Base-by-base conservation (phyloP, 2,888 invertebrate species). In the Parelbella ahira region DNA sequence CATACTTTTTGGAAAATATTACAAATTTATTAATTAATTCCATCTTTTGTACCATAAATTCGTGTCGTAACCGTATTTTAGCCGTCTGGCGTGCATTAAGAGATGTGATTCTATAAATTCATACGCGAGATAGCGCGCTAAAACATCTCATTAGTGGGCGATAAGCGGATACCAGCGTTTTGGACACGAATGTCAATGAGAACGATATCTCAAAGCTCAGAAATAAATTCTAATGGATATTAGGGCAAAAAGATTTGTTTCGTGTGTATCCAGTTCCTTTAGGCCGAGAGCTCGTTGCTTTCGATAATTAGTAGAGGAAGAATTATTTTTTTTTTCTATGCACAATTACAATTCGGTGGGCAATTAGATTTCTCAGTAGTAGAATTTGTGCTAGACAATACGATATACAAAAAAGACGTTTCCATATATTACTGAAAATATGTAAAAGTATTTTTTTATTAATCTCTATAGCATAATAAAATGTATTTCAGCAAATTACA, bases 201-300 rank as follows among this genome's bases (percentile, higher is more conserved):
- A 62, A 45, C 55, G 67, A 65, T 75, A 74, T 65, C 64, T 63
- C 50, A 58, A 68, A 69, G 68, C 68, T 67, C 62, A 54, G 64
- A 60, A 63, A 69, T 77, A 63, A 64, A 69, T 58, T 70, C 68
- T 68, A 70, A 75, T 67, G 57, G 51, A 49, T 57, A 56, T 60
- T 52, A 53, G 38, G 60, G 57, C 61, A 60, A 71, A 73, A 66
- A 67, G 63, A 61, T 66, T 61, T 63, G 64, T 61, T n/a, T 50
- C 49, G 54, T 57, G 56, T 59, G 48, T 56, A 57, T 49, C 51
- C 27, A 33, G 38, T 49, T 44, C 18, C 13, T 49, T 41, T 65
- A 61, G 63, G 39, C 45, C 23, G 37, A 48, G 70, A 64, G 74
- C 47, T 37, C 9, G 37, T 8, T 23, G 4, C 4, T 2, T 15